Percentiles rank a stretch among this genome's conserved stretches.
These are phyloP conservation scores for Odontomyia ornata DNA, from an alignment of 2,888 invertebrate genomes.

Conservation along the genomic window DNA sequence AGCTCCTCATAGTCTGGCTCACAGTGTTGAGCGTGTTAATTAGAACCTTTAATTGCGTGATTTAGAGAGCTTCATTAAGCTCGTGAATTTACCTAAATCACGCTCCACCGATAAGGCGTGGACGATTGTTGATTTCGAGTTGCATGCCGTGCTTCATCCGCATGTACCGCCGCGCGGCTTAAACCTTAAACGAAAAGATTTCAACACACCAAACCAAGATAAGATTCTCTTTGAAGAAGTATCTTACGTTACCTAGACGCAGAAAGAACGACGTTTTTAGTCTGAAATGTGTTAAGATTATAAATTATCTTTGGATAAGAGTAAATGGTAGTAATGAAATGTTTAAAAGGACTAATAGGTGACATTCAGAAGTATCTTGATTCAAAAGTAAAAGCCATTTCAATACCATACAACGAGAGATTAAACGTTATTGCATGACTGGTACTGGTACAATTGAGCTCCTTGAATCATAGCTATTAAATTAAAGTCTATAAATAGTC, in stretches of 20 bases:
- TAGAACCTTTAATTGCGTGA: slow-evolving; percentile 62
- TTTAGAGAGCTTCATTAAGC: slow-evolving; percentile 66
- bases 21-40: slow-evolving; percentile 55
- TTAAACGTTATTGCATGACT: too few relatives aligned
- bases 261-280: neutral
- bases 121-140: slow-evolving; percentile 48
- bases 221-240: slow-evolving; percentile 4
- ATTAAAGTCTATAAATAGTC: too few relatives aligned
- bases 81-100: slow-evolving; percentile 66
- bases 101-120: slow-evolving; percentile 58
- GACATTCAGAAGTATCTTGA: slow-evolving; percentile 33
- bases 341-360: slow-evolving; percentile 29
- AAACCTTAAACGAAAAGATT: slow-evolving; percentile 31
- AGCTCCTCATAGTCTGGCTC: neutral
- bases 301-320: slow-evolving; percentile 41
- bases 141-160: slow-evolving; percentile 25
- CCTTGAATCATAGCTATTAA: neutral
- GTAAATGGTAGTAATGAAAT: slow-evolving; percentile 36
- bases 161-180: slow-evolving; percentile 5
- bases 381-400: neutral
- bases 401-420: too few relatives aligned
- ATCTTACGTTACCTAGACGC: neutral
- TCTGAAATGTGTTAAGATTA: slow-evolving; percentile 43
- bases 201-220: slow-evolving; percentile 10
- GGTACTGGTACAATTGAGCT: neutral